Evolutionary conservation across 2,888 invertebrate species (phyloP).

Genomic region (Metopia argyrocephala): DNA sequence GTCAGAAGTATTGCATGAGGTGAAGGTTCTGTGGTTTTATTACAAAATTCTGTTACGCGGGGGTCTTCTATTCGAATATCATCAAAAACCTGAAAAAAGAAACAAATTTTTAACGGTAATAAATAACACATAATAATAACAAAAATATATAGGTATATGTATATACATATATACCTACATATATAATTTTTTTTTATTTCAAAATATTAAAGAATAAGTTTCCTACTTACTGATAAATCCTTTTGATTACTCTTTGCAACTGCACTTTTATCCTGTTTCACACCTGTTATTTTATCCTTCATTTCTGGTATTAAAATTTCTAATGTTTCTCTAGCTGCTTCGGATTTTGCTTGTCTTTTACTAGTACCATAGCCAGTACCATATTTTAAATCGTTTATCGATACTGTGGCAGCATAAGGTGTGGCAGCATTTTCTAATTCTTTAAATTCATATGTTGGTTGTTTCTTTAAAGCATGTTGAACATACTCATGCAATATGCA

Average conservation of each 20-base stretch:
- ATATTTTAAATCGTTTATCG: conserved; percentile 94
- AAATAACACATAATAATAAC: neutral
- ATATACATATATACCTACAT: no score
- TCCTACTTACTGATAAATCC: conserved; percentile 79
- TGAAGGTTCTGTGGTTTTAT: conserved; percentile 96
- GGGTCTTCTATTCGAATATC: conserved; percentile 96
- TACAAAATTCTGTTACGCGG: conserved; percentile 95
- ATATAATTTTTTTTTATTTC: neutral
- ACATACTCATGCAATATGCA: conserved; percentile 98
- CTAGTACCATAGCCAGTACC: conserved; percentile 96
- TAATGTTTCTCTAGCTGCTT: conserved; percentile 92
- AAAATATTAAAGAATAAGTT: neutral
- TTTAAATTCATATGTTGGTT: conserved; percentile 94
- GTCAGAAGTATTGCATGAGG: conserved; percentile 96
- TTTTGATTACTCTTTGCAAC: conserved; percentile 77
- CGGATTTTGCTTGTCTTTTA: conserved; percentile 97
- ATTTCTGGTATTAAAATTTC: conserved; percentile 96
- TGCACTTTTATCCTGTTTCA: conserved; percentile 74
- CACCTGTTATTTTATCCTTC: conserved; percentile 87
- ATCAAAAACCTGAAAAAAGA: conserved; percentile 87
- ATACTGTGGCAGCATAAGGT: conserved; percentile 95
- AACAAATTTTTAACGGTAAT: neutral
- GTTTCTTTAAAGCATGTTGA: conserved; percentile 94
- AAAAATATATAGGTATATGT: neutral
- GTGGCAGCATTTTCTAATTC: conserved; percentile 96